These are phyloP conservation scores for Sitobion miscanthi DNA, from an alignment of 1,140 invertebrate species.

Conservation along the genomic window DNA sequence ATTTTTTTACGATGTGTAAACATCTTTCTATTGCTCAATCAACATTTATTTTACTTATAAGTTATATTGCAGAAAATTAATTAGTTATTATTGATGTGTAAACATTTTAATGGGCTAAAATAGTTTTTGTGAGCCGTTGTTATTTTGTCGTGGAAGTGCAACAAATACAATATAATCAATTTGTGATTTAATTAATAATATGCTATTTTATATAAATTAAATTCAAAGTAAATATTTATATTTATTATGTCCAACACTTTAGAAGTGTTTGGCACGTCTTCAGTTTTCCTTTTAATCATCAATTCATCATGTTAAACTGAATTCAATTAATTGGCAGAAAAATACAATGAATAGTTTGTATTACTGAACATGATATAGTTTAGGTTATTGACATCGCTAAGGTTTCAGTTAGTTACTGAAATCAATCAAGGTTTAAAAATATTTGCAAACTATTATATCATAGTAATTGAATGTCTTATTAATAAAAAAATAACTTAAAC, in stretches of 20 bases:
- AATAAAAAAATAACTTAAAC: neutral
- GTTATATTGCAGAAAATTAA: neutral
- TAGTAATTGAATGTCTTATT: neutral
- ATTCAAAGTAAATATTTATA: neutral
- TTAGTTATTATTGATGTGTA: neutral
- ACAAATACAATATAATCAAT: neutral
- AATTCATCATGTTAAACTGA: neutral
- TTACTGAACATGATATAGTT: neutral
- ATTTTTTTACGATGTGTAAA: neutral
- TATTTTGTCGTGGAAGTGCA: neutral
- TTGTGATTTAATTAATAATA: neutral
- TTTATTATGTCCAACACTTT: neutral
- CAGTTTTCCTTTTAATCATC: neutral
- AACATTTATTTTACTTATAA: neutral
- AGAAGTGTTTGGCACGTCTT: neutral
- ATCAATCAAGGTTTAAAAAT: neutral
- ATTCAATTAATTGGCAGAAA: neutral
- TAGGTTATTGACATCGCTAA: neutral
- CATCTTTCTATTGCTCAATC: neutral
- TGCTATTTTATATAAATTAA: neutral
- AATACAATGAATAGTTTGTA: slow-evolving; percentile 1
- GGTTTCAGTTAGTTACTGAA: neutral
- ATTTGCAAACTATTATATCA: neutral
- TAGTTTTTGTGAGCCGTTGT: neutral
- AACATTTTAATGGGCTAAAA: neutral